Percentiles rank a stretch among this genome's conserved stretches.
Evolutionary conservation across 2,113 vertebrate genomes (phyloP).

Genomic region (Oreotrochilus melanogaster): DNA sequence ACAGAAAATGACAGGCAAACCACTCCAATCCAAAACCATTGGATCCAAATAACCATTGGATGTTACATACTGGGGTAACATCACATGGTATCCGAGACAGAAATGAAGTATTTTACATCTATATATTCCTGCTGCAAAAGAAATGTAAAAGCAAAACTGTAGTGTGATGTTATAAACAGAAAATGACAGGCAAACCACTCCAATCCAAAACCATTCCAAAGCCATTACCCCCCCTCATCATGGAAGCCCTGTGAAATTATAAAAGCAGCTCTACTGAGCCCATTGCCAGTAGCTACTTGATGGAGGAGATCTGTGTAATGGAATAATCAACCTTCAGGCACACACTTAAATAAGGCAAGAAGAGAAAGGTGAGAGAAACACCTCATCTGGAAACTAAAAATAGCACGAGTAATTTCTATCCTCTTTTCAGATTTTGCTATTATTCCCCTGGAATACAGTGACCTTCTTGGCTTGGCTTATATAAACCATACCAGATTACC

Average conservation of each 20-base stretch:
- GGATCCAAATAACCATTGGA: too few relatives aligned
- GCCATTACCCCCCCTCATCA: not conserved
- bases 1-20: not conserved
- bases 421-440: slow-evolving; percentile 62
- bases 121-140: not conserved
- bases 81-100: not conserved
- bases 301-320: not conserved
- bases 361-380: slow-evolving; percentile 31
- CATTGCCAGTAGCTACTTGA: not conserved
- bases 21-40: not conserved
- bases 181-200: not conserved
- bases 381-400: slow-evolving; percentile 12
- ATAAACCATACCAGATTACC: not conserved
- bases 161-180: not conserved
- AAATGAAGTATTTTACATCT: not conserved
- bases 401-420: not conserved
- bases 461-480: slow-evolving; percentile 41
- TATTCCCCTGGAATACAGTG: slow-evolving; percentile 53
- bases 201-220: not conserved
- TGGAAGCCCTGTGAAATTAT: not conserved
- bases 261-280: not conserved
- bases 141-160: not conserved
- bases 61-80: not conserved
- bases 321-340: not conserved
- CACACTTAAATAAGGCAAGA: not conserved